Percentiles rank a stretch among this genome's conserved stretches.
phyloP scores from a whole-genome alignment of 1,140 invertebrate species.

The Chrysomallon squamiferum region DNA sequence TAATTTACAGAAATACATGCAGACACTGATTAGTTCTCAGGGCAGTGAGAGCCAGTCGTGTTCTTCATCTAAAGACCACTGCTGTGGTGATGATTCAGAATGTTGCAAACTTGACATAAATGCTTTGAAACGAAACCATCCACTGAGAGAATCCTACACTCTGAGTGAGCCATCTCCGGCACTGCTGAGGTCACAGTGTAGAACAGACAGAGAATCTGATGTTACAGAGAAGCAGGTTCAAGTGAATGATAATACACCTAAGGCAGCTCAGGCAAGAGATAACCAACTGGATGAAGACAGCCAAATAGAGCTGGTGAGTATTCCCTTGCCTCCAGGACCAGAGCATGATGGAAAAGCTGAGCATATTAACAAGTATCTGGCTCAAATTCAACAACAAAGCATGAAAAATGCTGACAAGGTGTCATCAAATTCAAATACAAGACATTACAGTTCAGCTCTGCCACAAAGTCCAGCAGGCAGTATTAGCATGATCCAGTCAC shows the following conservation, averaged over 20 bases:
- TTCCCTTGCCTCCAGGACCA: constrained; percentile 13
- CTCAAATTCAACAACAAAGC: constrained; percentile 27
- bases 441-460: not conserved
- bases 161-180: constrained; percentile 34
- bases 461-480: not conserved
- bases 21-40: not conserved
- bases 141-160: constrained; percentile 35
- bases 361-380: constrained; percentile 45
- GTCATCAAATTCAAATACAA: not conserved
- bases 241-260: not conserved
- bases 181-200: constrained; percentile 21
- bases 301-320: constrained; percentile 7
- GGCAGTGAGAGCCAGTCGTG: not conserved
- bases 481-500: constrained; percentile 13
- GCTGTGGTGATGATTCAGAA: too few species aligned
- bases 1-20: not conserved
- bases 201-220: not conserved
- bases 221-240: not conserved
- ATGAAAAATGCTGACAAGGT: not conserved
- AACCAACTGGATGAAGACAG: constrained; percentile 9
- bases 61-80: too few species aligned
- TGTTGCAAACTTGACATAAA: too few species aligned
- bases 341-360: constrained; percentile 38
- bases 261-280: not conserved
- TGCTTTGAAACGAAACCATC: constrained; percentile 6